Percentiles rank a stretch among this genome's conserved stretches.
Conservation (phyloP, 2,888 invertebrate genomes). For the Eupsilia transversa region DNA sequence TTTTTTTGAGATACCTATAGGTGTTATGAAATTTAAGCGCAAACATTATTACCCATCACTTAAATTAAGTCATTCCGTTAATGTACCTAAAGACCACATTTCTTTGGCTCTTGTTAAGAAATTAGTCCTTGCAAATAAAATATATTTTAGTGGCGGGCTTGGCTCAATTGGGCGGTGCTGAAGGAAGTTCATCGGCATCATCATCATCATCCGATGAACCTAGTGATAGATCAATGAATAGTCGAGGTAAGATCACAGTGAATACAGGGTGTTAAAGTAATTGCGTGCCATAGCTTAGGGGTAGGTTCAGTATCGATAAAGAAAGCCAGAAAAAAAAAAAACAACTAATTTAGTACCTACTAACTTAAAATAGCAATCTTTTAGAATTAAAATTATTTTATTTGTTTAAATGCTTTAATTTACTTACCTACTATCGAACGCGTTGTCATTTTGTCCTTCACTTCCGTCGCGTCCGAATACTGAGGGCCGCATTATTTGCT, state of each 20-base stretch:
- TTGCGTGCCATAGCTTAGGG: too few species aligned
- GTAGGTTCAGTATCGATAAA: too few species aligned
- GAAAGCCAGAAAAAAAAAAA: too few species aligned
- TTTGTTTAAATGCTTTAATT: too few species aligned
- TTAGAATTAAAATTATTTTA: too few species aligned
- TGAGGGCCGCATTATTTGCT: too few species aligned
- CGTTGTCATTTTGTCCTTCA: too few species aligned
- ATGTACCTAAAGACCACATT: background rate
- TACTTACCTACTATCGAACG: too few species aligned
- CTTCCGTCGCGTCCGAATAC: too few species aligned
- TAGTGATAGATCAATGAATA: constrained; percentile 12
- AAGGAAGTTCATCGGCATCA: background rate
- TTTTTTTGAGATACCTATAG: background rate
- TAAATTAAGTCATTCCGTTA: background rate
- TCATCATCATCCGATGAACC: background rate
- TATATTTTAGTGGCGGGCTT: constrained; percentile 34
- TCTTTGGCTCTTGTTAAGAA: background rate
- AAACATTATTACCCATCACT: background rate
- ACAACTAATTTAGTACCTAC: too few species aligned
- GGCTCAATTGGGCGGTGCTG: background rate
- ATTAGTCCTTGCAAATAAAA: background rate
- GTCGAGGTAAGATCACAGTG: constrained; percentile 32
- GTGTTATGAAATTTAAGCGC: background rate
- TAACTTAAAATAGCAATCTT: too few species aligned
- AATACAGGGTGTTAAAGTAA: too few species aligned